Evolutionary conservation across 2,113 vertebrate species (phyloP).

Genomic region (Agelaius tricolor): DNA sequence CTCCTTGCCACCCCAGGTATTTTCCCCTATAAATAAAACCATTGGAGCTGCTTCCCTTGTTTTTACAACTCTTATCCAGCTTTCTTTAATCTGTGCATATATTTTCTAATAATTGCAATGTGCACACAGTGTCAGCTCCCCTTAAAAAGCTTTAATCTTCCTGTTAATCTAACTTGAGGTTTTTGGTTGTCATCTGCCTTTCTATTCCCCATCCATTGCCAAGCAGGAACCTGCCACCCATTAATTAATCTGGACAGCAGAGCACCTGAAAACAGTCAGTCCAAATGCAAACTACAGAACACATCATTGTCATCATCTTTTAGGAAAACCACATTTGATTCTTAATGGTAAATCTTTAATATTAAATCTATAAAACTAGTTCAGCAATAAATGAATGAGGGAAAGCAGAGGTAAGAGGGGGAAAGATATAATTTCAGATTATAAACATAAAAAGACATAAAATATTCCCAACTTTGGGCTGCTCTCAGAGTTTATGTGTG

Average conservation of each 20-base stretch:
- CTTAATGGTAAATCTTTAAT: background rate
- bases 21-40: background rate
- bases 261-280: background rate
- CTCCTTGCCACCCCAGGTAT: background rate
- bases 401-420: background rate
- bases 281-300: background rate
- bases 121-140: fast-evolving
- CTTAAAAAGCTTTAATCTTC: background rate
- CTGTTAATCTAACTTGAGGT: background rate
- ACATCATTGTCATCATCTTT: background rate
- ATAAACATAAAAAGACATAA: background rate
- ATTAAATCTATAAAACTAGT: background rate
- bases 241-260: background rate
- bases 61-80: background rate
- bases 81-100: background rate
- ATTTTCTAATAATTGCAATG: background rate
- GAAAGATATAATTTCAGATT: background rate
- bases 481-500: background rate
- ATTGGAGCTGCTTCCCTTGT: background rate
- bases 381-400: background rate
- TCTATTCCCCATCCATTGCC: background rate
- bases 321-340: background rate
- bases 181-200: background rate
- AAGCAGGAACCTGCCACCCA: background rate
- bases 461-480: background rate